A percentile compares a stretch with the other conserved stretches of the same genome.
Evolutionary conservation across 2,797 vertebrate genomes (phyloP).

Genomic region (Notoglanidium macrostoma): DNA sequence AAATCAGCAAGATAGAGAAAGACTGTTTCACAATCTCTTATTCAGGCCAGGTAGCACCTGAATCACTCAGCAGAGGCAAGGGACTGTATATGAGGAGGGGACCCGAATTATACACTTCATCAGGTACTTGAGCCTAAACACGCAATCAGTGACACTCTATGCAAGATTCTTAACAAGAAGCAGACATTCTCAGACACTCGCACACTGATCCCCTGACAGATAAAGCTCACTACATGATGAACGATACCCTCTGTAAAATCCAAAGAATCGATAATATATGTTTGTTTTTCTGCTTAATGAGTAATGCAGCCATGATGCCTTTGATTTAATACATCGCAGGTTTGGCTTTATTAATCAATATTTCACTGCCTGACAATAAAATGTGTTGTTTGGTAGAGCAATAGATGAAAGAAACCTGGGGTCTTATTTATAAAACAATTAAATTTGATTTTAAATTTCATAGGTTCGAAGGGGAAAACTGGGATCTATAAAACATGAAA

Average conservation of each 20-base stretch:
- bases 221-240: conserved; percentile 17
- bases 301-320: conserved; percentile 12
- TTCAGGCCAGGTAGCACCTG: conserved; percentile 22
- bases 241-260: background rate
- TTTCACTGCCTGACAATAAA: conserved; percentile 23
- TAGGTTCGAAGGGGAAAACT: background rate
- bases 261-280: conserved; percentile 16
- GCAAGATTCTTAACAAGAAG: conserved; percentile 17
- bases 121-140: background rate
- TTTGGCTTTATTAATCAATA: conserved; percentile 22
- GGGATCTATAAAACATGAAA: background rate
- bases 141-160: conserved; percentile 11
- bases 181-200: background rate
- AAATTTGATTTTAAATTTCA: background rate
- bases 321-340: conserved; percentile 10
- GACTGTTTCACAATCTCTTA: conserved; percentile 22
- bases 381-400: background rate
- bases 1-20: conserved; percentile 36
- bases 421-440: conserved; percentile 7
- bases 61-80: conserved; percentile 3
- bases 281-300: conserved; percentile 27
- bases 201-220: background rate
- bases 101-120: background rate
- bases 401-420: background rate
- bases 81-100: background rate